Conservation (phyloP, 2,888 invertebrate species). For the Lasioglossum villosulum region DNA sequence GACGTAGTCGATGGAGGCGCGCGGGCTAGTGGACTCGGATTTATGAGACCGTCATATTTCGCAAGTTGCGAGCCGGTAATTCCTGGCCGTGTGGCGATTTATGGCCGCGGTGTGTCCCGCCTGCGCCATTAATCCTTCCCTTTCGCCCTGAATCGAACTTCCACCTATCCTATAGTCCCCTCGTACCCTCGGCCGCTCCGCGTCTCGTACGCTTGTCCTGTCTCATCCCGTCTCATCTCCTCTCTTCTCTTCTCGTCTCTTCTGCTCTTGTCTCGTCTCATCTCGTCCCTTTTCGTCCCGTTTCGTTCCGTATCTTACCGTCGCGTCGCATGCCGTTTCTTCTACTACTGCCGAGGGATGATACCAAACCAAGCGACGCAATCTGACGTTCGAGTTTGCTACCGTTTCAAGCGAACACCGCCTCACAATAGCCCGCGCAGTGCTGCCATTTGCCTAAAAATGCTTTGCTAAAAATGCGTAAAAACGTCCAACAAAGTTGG, state of each 20-base stretch:
- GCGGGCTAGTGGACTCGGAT: constrained; percentile 84
- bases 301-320: constrained; percentile 2
- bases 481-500: no score
- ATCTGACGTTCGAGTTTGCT: neutral
- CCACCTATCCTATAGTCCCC: constrained; percentile 75
- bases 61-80: constrained; percentile 87
- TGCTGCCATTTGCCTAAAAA: neutral
- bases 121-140: constrained; percentile 85
- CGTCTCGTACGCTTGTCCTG: constrained; percentile 4
- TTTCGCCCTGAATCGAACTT: constrained; percentile 82
- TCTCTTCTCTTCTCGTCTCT: neutral
- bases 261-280: constrained; percentile 5
- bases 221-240: constrained; percentile 12
- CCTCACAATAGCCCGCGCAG: neutral
- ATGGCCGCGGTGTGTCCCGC: constrained; percentile 86
- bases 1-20: constrained; percentile 80
- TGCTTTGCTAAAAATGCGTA: no score
- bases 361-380: neutral
- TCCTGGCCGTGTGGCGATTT: constrained; percentile 86
- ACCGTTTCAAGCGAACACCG: neutral
- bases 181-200: constrained; percentile 16
- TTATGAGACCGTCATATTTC: constrained; percentile 87
- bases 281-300: neutral
- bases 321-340: constrained; percentile 2
- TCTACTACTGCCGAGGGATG: neutral